Base-by-base conservation (phyloP, 2,888 invertebrate species). In the Tenthredo livida region DNA sequence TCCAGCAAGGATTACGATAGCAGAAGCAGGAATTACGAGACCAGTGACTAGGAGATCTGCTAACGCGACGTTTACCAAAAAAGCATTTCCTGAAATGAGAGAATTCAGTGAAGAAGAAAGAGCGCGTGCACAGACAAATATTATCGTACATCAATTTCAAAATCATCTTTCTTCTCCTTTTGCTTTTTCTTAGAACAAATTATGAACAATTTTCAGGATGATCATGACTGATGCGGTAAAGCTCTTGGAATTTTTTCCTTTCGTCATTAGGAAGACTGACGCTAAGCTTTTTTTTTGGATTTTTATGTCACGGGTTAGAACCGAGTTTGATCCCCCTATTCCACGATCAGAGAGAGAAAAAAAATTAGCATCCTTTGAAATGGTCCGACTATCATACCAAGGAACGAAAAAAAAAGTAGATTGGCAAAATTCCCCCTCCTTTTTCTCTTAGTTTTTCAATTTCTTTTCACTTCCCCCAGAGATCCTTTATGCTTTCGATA, bases 1-100 rank as follows among this genome's bases (percentile, higher is more conserved):
- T 0, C 96, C 96, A 0, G 97, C 96, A 21, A 97, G 93, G 58
- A 97, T 95, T 0, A 96, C 95, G 6, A 97, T 95, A 0, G 96
- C 95, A 0, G 96, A 95, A 0, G 96, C 95, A 0, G 97, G 97
- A 88, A 97, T 95, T 61, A 97, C 96, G 15, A 95, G 91, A 0
- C 95, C 95, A 0, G 97, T 96, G 12, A 97, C 95, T 25, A 97
- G 92, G 77, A 97, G 93, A 90, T 97, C 97, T 0, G 97, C 95
- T 84, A 97, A 89, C 0, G 97, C 97, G 37, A 96, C 94, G 93
- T 96, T 96, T 86, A 96, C 96, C 87, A 96, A 93, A 91, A 96
- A 96, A 43, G 96, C 95, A 92, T 96, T 96, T 80, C 96, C 96
- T 96, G 94, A 21, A 86, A 89, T 85, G 43, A 78, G 77, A 47